Evolutionary conservation across 2,797 vertebrate species (phyloP).

Genomic region (Steatocranus sp.): DNA sequence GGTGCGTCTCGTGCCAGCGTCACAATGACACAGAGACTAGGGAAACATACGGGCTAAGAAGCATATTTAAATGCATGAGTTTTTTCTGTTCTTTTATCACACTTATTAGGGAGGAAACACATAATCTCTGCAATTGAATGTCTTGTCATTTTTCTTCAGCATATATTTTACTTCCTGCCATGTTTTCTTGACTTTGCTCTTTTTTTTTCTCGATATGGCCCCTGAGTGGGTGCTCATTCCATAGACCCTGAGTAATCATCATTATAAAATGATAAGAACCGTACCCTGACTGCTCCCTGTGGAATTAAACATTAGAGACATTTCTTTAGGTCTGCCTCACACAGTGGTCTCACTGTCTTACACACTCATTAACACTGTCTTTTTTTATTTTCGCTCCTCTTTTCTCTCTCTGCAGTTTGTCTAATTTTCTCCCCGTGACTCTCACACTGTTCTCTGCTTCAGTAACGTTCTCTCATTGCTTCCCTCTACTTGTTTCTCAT

Average conservation of each 20-base stretch:
- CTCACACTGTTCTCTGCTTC: slow-evolving; percentile 20
- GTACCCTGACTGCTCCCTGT: slow-evolving; percentile 55
- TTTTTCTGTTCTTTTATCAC: slow-evolving; percentile 62
- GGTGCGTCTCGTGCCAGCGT: slow-evolving; percentile 53
- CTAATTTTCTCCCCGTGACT: slow-evolving; percentile 47
- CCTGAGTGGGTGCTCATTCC: slow-evolving; percentile 51
- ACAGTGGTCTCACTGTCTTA: slow-evolving; percentile 48
- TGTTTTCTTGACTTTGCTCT: slow-evolving; percentile 35
- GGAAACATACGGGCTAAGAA: slow-evolving; percentile 75
- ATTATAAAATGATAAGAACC: slow-evolving; percentile 71
- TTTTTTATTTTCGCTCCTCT: slow-evolving; percentile 21
- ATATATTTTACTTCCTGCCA: slow-evolving; percentile 56
- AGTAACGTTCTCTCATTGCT: slow-evolving; percentile 15
- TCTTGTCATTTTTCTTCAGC: slow-evolving; percentile 63
- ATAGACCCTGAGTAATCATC: slow-evolving; percentile 64
- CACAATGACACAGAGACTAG: slow-evolving; percentile 58
- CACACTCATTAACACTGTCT: slow-evolving; percentile 43
- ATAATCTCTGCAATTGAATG: slow-evolving; percentile 74
- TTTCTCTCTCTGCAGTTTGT: slow-evolving; percentile 23
- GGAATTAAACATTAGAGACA: slow-evolving; percentile 62
- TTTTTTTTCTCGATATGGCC: background rate
- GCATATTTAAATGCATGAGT: slow-evolving; percentile 84
- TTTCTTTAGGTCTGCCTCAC: slow-evolving; percentile 50
- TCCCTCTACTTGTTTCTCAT: slow-evolving; percentile 52
- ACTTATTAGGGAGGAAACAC: slow-evolving; percentile 72